These are phyloP conservation scores for Oncorhynchus gorbuscha DNA, from an alignment of 2,113 vertebrate genomes.

Conservation along the genomic window DNA sequence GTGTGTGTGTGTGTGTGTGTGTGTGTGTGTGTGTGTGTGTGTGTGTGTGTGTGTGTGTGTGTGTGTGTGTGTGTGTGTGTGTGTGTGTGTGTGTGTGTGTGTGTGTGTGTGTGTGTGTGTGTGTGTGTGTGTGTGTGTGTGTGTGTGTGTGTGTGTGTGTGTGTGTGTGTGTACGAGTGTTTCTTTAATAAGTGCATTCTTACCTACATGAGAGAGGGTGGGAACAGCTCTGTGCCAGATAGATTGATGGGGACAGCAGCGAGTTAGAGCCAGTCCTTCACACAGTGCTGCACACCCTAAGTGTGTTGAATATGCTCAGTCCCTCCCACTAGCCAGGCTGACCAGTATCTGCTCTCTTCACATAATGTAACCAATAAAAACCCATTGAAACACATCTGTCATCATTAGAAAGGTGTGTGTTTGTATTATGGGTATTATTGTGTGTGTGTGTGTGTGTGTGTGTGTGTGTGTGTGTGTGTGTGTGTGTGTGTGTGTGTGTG, in stretches of 20 bases:
- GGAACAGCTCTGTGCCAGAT: slow-evolving; percentile 65
- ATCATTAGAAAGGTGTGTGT: slow-evolving; percentile 36
- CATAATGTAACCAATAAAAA: slow-evolving; percentile 32
- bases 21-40: no score
- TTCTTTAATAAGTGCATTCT: slow-evolving; percentile 31
- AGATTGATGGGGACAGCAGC: slow-evolving; percentile 75
- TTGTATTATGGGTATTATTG: no score
- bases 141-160: no score
- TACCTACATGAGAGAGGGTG: slow-evolving; percentile 70
- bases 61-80: no score
- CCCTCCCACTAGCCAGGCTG: slow-evolving; percentile 58
- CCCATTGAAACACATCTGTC: slow-evolving; percentile 49
- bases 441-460: neutral
- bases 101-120: no score
- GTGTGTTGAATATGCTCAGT: slow-evolving; percentile 71
- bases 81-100: no score
- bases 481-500: neutral
- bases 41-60: no score
- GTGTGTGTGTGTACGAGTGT: neutral
- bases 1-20: no score
- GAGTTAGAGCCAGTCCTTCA: slow-evolving; percentile 74
- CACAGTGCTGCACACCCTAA: slow-evolving; percentile 68
- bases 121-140: no score
- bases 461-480: neutral
- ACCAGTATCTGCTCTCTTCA: slow-evolving; percentile 54